phyloP scores from a whole-genome alignment of 2,888 invertebrate genomes.

The Hydropsyche betteni region DNA sequence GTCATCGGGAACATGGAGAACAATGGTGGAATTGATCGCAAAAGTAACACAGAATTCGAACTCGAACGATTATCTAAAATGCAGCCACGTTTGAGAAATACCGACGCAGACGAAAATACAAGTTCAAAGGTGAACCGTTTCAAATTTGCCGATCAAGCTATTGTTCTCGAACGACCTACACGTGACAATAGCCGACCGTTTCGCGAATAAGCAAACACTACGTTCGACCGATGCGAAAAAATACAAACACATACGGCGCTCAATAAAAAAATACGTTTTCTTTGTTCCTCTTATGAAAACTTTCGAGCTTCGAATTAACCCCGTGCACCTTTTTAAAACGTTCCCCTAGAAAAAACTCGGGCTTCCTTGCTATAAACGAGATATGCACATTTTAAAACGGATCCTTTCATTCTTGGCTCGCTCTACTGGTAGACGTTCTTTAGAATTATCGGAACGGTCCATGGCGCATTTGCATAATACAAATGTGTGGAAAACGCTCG shows the following conservation, averaged over 20 bases:
- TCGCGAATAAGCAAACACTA: conserved; percentile 19
- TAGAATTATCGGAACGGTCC: conserved; percentile 46
- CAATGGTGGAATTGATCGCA: too few relatives aligned
- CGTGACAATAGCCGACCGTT: conserved; percentile 7
- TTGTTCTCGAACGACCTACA: neutral
- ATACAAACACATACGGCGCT: neutral
- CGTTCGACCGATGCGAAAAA: neutral
- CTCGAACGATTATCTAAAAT: too few relatives aligned
- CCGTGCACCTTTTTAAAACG: neutral
- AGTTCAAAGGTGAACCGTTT: conserved; percentile 3
- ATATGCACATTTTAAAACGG: conserved; percentile 46
- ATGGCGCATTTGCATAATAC: conserved; percentile 45
- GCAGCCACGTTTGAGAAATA: neutral
- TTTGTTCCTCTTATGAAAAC: neutral
- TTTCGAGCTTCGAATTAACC: neutral
- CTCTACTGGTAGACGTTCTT: conserved; percentile 16
- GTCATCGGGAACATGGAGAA: too few relatives aligned
- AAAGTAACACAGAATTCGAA: too few relatives aligned
- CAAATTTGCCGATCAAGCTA: neutral
- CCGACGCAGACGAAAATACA: conserved; percentile 7
- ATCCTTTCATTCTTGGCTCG: conserved; percentile 30
- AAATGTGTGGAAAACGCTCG: conserved; percentile 42
- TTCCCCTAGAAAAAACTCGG: neutral
- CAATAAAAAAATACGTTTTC: neutral
- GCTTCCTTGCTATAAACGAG: conserved; percentile 27